Evolutionary conservation across 2,797 vertebrate species (phyloP).

Genomic region (Phataginus tricuspis): DNA sequence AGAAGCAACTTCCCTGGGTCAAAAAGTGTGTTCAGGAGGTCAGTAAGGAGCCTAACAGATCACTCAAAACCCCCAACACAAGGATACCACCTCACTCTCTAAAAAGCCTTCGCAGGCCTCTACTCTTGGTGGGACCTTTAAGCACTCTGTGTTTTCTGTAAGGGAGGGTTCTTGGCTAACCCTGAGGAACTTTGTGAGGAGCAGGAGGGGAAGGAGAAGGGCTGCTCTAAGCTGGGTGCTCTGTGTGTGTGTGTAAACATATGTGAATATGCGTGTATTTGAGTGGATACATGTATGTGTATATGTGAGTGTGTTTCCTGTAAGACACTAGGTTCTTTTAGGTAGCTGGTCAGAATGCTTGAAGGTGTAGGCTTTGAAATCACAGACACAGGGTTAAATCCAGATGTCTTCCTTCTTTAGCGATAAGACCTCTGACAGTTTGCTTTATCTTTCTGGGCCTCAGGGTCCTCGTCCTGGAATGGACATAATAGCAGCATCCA

Average conservation of each 20-base stretch:
- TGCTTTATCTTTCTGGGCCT: neutral
- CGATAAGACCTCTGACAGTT: neutral
- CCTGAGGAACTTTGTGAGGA: conserved; percentile 46
- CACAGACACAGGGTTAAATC: neutral
- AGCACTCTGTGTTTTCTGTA: conserved; percentile 48
- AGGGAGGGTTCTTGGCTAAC: neutral
- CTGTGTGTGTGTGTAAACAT: neutral
- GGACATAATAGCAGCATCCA: accelerated
- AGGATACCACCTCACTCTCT: neutral
- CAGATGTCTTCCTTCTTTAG: neutral
- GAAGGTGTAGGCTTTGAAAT: neutral
- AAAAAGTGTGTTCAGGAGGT: conserved; percentile 77
- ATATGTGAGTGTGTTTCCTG: neutral
- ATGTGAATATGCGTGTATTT: neutral
- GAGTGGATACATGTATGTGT: accelerated
- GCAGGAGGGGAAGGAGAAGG: conserved; percentile 5
- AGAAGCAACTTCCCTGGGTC: conserved; percentile 80
- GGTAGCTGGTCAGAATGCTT: neutral
- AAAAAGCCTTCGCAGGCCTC: conserved; percentile 63
- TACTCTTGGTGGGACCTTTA: conserved; percentile 65
- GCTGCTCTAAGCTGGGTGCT: neutral
- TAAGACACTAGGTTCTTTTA: neutral
- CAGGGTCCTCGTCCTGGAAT: neutral
- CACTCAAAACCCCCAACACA: too few relatives aligned
- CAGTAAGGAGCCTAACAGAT: too few relatives aligned